Percentiles rank a stretch among this genome's conserved stretches.
phyloP scores from a whole-genome alignment of 2,888 invertebrate species.

The Lepas anatifera region DNA sequence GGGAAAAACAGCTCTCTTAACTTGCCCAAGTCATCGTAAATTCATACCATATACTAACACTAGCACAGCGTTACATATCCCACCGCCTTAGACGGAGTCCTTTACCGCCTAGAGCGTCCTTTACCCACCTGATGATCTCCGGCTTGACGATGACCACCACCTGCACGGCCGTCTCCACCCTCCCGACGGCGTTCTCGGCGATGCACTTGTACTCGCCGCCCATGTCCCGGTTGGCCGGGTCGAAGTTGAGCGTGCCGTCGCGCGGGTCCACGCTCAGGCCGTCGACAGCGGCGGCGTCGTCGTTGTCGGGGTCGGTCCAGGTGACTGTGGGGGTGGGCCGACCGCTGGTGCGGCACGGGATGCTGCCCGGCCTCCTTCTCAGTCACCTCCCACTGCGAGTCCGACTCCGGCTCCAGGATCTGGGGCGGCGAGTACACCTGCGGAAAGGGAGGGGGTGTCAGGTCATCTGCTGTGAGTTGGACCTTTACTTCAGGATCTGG shows the following conservation, averaged over 20 bases:
- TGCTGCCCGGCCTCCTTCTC: slow-evolving; percentile 66
- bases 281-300: slow-evolving; percentile 49
- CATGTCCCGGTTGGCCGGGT: slow-evolving; percentile 60
- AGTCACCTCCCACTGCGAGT: slow-evolving; percentile 45
- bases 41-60: too few species aligned
- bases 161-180: slow-evolving; percentile 44
- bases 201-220: slow-evolving; percentile 67
- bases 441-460: slow-evolving; percentile 6
- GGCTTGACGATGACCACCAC: slow-evolving; percentile 24
- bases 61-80: too few species aligned
- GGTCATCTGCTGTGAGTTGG: slow-evolving; percentile 43
- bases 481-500: neutral
- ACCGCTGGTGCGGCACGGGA: slow-evolving; percentile 64
- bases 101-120: too few species aligned
- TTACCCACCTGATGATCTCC: neutral
- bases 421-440: neutral
- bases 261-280: slow-evolving; percentile 29
- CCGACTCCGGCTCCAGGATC: neutral
- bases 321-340: slow-evolving; percentile 71
- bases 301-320: slow-evolving; percentile 59
- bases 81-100: too few species aligned
- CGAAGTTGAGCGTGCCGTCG: slow-evolving; percentile 59
- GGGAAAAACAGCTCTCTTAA: too few species aligned
- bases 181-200: slow-evolving; percentile 49
- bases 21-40: too few species aligned